Percentiles rank a stretch among this genome's conserved stretches.
Evolutionary conservation across 2,888 invertebrate species (phyloP).

Genomic region (Drosophila mercatorum): DNA sequence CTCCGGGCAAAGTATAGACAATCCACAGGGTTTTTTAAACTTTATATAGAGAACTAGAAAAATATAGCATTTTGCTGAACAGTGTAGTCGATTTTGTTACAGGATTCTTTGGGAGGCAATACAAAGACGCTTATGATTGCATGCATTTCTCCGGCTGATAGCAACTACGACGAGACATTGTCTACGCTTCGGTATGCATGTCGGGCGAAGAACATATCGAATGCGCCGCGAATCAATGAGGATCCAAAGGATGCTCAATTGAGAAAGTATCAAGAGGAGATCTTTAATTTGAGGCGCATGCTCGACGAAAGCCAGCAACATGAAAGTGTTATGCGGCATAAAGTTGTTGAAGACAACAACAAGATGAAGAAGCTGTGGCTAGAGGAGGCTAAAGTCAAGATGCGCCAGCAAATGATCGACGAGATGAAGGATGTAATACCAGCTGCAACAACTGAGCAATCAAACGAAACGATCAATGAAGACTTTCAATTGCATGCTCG

Average conservation of each 20-base stretch:
- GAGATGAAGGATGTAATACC: conserved; percentile 75
- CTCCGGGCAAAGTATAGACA: too few species aligned
- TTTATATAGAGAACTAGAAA: not conserved
- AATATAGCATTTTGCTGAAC: not conserved
- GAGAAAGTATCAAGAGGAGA: conserved; percentile 93
- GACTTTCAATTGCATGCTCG: conserved; percentile 77
- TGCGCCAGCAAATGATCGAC: conserved; percentile 77
- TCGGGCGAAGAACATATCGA: conserved; percentile 93
- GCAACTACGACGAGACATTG: conserved; percentile 93
- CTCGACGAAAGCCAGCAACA: conserved; percentile 62
- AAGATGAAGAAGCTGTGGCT: conserved; percentile 68
- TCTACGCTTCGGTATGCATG: conserved; percentile 93
- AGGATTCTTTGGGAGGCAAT: conserved; percentile 94
- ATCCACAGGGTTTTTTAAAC: too few species aligned
- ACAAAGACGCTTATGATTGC: conserved; percentile 95
- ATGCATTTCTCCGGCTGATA: conserved; percentile 92
- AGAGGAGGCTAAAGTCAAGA: conserved; percentile 84
- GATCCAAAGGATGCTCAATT: conserved; percentile 96
- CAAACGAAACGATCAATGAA: conserved; percentile 14
- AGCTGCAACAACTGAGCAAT: not conserved
- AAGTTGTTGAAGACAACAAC: conserved; percentile 6
- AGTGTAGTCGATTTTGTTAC: not conserved
- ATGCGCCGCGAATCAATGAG: conserved; percentile 93
- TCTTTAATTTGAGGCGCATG: conserved; percentile 87
- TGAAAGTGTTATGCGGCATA: conserved; percentile 10